Base-by-base conservation (phyloP, 2,113 vertebrate genomes). In the Dromiciops gliroides region DNA sequence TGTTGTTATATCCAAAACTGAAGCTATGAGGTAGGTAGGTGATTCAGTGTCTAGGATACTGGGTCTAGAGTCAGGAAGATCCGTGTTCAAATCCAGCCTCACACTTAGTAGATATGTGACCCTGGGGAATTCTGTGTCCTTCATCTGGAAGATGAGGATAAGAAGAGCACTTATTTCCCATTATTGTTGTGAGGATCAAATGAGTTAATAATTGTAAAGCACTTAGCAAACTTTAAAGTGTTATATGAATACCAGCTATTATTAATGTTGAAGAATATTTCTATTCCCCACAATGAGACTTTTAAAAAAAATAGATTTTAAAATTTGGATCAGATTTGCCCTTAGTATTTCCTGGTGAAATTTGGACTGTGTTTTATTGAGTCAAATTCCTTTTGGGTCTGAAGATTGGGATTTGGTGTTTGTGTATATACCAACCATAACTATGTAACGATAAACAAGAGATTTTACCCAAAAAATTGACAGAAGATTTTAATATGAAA, bases 391-490 rank as follows among this genome's bases (percentile, higher is more conserved):
- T 53, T 95, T 90, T 90, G 92, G 83, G 67, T 4, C 51, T 50
- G 9, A 1, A 50, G 88, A 52, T 75, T 96, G 89, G 67, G 22
- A 92, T 60, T 93, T 94, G 89, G 90, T 93, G 25, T 93, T 92
- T 95, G 90, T 95, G 26, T 94, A 48, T 8, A 92, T 94, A 44
- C 44, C 48, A 94, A 90, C 88, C 93, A 88, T 92, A 48, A 90
- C 89, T 93, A 3, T 23, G 24, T 4, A 83, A 48, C 47, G 90
- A 94, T 91, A 92, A 97, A 95, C 94, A 96, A 92, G 92, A 92
- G 37, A 96, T 96, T 95, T 96, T 92, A 94, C 51, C 89, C 37
- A 44, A 22, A 83, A 83, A 83, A 83, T 83, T 83, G 67, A 83
- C 67, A 83, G n/a, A 83, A 75, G 37, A 75, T 75, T 83, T 83